These are phyloP conservation scores for Mungos mungo DNA, from an alignment of 2,113 vertebrate species.

Conservation along the genomic window DNA sequence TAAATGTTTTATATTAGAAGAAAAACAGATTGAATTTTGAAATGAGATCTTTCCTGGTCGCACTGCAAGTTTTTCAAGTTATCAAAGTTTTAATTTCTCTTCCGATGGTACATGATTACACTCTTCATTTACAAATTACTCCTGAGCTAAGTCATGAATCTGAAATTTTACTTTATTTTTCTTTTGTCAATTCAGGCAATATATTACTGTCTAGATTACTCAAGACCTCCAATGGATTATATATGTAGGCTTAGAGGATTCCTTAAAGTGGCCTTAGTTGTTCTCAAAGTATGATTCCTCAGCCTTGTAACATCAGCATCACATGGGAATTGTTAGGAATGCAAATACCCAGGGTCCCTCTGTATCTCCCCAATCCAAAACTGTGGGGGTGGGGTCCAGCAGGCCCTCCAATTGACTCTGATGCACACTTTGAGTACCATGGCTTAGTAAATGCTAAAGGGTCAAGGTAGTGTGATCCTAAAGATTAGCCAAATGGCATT, in stretches of 20 bases:
- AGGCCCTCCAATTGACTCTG: neutral
- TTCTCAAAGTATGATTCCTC: neutral
- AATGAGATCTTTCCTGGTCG: neutral
- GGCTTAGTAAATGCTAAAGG: conserved; percentile 60
- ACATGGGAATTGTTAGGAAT: neutral
- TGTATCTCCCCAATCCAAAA: neutral
- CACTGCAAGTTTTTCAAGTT: neutral
- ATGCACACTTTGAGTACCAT: neutral
- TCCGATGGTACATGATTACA: neutral
- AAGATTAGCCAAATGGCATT: conserved; percentile 67
- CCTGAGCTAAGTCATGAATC: neutral
- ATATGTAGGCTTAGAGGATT: neutral
- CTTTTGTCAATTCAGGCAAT: neutral
- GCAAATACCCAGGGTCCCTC: neutral
- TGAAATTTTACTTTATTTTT: conserved; percentile 49
- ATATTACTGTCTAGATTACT: neutral
- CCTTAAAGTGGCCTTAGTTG: neutral
- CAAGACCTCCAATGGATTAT: neutral
- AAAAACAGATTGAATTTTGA: neutral
- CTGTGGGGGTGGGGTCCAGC: neutral
- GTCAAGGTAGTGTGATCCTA: conserved; percentile 79
- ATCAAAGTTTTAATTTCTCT: neutral
- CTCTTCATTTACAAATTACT: neutral
- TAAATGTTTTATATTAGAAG: neutral
- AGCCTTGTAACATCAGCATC: neutral